Evolutionary conservation across 2,888 invertebrate genomes (phyloP), one percentile per base, ranked within the genome.

Genomic region (Nephrocerus scutellatus): DNA sequence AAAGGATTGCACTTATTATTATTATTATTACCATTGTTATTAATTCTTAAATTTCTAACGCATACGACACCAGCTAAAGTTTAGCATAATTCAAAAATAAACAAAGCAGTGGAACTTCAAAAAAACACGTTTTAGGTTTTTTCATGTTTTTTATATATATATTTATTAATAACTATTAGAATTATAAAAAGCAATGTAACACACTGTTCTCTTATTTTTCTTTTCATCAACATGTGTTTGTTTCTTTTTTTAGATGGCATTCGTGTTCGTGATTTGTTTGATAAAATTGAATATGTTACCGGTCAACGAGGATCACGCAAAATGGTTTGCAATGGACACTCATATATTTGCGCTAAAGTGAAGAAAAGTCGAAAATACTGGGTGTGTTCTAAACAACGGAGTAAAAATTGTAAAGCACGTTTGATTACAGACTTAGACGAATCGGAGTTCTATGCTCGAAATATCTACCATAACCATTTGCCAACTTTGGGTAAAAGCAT

Each of bases 351-450:
- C 43, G 56, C 60, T 1, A 62, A 62, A 50, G 46, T 50, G 9
- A 55, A 54, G 39, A 55, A 53, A 16, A 44, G 49, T 41, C 54
- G 62, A 20, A 63, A 62, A 41, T 63, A 63, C 50, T 63, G 63
- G 63, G 57, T 60, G 5, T 63, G 63, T 36, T 48, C 59, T 2
- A 62, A 60, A 36, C 62, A 62, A 36, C 55, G 63, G 5, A 61
- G 60, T 44, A 51, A 49, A 32, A 59, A 57, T 32, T 63, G 63
- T 35, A 63, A 60, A 34, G 63, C 62, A 0, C 53, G 63, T 4
- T 41, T 63, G 4, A 56, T 63, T 18, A 62, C 62, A 14, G 54
- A 61, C 47, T 15, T 43, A 5, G 32, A 46, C 2, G 62, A 60
- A 43, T 40, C 44, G 3, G 47, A 56, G 36, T 53, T 61, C 41